These are phyloP conservation scores for Phrynosoma platyrhinos DNA, from an alignment of 2,113 vertebrate species.

Conservation along the genomic window DNA sequence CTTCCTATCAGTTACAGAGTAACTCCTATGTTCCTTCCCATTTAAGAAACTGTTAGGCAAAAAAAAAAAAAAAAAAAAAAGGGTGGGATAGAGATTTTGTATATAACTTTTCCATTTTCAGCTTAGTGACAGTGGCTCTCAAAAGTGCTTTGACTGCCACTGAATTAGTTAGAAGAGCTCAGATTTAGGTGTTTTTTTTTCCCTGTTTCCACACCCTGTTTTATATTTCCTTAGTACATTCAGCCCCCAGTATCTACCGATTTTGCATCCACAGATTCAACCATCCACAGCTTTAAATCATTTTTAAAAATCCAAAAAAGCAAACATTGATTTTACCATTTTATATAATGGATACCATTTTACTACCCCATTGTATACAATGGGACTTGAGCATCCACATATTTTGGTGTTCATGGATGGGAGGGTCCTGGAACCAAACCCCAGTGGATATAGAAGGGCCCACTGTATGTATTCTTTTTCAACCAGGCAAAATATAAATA, in stretches of 20 bases:
- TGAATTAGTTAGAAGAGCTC: constrained; percentile 70
- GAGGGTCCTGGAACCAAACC: no score
- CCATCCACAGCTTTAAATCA: no score
- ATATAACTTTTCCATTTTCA: constrained; percentile 33
- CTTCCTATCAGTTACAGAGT: constrained; percentile 7
- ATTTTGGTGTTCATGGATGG: no score
- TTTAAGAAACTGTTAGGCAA: not conserved
- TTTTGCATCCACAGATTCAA: no score
- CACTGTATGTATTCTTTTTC: constrained; percentile 12
- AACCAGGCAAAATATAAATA: constrained; percentile 25
- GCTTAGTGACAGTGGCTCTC: constrained; percentile 47
- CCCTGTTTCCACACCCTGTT: constrained; percentile 27
- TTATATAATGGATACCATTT: no score
- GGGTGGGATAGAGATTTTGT: not conserved
- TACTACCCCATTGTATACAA: no score
- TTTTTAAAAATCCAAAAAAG: no score
- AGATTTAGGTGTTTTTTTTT: constrained; percentile 12
- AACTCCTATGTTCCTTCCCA: not conserved
- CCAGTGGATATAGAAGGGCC: no score
- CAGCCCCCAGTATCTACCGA: no score
- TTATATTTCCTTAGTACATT: constrained; percentile 46
- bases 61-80: no score
- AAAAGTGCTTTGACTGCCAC: constrained; percentile 40
- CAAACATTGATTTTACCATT: no score
- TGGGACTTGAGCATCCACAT: no score